A percentile compares a stretch with the other conserved stretches of the same genome.
These are phyloP conservation scores for Nibea coibor DNA, from an alignment of 2,113 vertebrate genomes.

Conservation along the genomic window DNA sequence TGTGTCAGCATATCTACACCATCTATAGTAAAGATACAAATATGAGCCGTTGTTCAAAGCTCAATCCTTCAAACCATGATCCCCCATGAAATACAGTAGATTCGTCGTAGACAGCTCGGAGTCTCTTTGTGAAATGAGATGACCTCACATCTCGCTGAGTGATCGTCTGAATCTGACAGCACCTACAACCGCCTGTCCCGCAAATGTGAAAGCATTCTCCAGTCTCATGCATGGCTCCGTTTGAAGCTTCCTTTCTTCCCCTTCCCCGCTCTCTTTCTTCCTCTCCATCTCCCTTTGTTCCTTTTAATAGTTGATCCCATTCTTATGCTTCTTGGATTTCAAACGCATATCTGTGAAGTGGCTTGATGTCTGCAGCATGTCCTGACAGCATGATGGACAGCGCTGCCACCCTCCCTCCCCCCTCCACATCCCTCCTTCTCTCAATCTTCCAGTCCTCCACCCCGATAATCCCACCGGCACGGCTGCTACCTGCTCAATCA, in stretches of 20 bases:
- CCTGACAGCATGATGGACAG: conserved; percentile 72
- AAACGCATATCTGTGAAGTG: conserved; percentile 75
- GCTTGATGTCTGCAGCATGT: conserved; percentile 73
- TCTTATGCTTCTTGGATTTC: conserved; percentile 81
- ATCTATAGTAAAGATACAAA: background rate
- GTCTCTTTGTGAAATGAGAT: conserved; percentile 58
- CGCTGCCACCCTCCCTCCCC: background rate
- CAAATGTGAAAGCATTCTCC: conserved; percentile 65
- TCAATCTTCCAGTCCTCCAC: conserved; percentile 23
- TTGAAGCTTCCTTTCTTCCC: conserved; percentile 49
- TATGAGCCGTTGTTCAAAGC: background rate
- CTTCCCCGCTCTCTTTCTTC: conserved; percentile 21
- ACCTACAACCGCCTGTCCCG: conserved; percentile 40
- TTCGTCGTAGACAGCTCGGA: conserved; percentile 6
- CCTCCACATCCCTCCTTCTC: conserved; percentile 36
- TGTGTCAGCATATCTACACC: background rate
- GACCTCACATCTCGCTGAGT: conserved; percentile 63
- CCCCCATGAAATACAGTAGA: background rate
- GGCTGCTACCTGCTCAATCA: conserved; percentile 50
- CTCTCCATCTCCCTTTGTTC: conserved; percentile 49
- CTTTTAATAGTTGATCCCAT: conserved; percentile 71
- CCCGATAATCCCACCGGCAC: conserved; percentile 41
- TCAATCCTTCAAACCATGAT: conserved; percentile 7
- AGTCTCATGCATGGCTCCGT: conserved; percentile 48
- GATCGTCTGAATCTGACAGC: conserved; percentile 64